These are phyloP conservation scores for Bradypodion ventrale DNA, from an alignment of 2,797 vertebrate genomes.

Conservation along the genomic window DNA sequence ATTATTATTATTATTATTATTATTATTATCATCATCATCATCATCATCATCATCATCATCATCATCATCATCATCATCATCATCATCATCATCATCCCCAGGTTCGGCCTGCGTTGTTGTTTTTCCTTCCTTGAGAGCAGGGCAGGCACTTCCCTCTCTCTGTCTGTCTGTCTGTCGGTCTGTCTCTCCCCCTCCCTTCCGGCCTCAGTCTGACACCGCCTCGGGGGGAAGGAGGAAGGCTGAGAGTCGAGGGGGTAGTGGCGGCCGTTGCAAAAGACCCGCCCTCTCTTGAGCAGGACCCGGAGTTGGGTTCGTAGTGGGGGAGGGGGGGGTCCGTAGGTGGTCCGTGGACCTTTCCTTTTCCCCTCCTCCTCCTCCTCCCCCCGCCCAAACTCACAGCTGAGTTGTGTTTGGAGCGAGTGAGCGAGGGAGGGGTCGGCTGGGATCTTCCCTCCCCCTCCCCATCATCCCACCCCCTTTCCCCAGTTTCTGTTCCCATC, in stretches of 20 bases:
- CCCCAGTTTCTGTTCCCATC: not conserved
- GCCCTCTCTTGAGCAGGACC: not conserved
- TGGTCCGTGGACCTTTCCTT: not conserved
- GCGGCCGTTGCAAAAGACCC: not conserved
- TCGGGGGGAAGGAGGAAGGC: not conserved
- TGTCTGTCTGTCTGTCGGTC: too few relatives aligned
- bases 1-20: too few relatives aligned
- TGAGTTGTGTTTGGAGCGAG: not conserved
- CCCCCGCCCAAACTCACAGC: not conserved
- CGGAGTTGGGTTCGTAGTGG: not conserved
- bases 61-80: too few relatives aligned
- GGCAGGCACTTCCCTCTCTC: not conserved
- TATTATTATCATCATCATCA: too few relatives aligned
- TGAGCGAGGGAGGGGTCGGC: not conserved
- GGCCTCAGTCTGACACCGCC: not conserved
- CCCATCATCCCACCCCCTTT: too few relatives aligned
- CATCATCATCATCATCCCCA: too few relatives aligned
- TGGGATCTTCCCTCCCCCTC: not conserved
- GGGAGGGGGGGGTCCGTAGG: not conserved
- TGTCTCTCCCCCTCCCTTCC: not conserved
- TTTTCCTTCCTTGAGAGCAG: not conserved
- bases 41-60: too few relatives aligned
- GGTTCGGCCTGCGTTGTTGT: not conserved
- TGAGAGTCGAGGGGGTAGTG: fast-evolving
- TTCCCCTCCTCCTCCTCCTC: not conserved